These are phyloP conservation scores for Agrotis clavis DNA, from an alignment of 2,888 invertebrate genomes.

Conservation along the genomic window DNA sequence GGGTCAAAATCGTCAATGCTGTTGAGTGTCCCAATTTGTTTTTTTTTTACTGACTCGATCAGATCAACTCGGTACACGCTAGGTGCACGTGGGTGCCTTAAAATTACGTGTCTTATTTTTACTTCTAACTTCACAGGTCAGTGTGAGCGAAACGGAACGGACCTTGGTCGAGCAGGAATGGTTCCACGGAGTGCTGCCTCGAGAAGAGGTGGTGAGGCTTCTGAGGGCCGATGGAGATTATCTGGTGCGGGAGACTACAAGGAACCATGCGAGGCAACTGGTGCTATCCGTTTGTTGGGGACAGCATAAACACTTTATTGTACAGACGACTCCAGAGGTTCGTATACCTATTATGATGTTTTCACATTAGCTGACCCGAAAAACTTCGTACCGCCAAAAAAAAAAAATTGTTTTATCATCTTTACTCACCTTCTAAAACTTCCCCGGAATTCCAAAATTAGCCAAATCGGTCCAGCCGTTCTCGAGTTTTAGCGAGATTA, in stretches of 20 bases:
- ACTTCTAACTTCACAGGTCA: constrained; percentile 74
- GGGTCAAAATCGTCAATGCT: constrained; percentile 13
- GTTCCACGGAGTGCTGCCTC: constrained; percentile 99
- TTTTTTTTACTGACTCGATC: neutral
- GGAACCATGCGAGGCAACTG: constrained; percentile 97
- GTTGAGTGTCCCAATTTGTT: constrained; percentile 7
- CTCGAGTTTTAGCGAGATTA: too few relatives aligned
- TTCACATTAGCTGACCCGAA: neutral
- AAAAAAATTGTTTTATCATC: too few relatives aligned
- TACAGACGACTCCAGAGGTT: constrained; percentile 98
- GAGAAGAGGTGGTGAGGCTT: constrained; percentile 98
- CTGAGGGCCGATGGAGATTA: constrained; percentile 98
- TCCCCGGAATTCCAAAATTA: too few relatives aligned
- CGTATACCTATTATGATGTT: constrained; percentile 3
- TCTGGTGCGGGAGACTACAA: constrained; percentile 97
- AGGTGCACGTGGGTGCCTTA: constrained; percentile 16
- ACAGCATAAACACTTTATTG: constrained; percentile 99
- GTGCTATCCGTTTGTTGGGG: constrained; percentile 99
- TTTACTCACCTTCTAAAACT: too few relatives aligned
- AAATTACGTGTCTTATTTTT: constrained; percentile 21
- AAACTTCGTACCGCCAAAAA: too few relatives aligned
- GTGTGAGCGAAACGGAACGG: constrained; percentile 91
- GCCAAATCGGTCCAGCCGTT: too few relatives aligned
- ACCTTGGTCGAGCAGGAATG: constrained; percentile 97
- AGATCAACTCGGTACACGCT: neutral